Evolutionary conservation across 2,797 vertebrate genomes (phyloP).

Genomic region (Bryconaethiops microstoma): DNA sequence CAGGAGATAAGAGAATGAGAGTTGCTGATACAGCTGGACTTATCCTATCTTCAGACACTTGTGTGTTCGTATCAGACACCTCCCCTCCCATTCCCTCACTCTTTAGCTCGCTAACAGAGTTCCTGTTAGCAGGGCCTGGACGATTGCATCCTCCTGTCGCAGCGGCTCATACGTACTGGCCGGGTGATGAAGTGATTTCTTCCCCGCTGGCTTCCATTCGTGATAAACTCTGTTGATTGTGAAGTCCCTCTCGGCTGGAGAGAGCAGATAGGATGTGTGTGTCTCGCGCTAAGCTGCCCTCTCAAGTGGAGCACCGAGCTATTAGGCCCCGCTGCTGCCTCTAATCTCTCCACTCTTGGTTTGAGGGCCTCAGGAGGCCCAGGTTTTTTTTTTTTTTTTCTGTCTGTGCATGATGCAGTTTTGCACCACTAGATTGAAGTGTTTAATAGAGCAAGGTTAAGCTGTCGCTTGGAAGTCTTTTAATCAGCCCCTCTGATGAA

Average conservation of each 20-base stretch:
- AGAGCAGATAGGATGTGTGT: conserved; percentile 66
- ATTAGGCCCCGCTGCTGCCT: conserved; percentile 66
- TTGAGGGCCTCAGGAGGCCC: conserved; percentile 61
- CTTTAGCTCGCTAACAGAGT: not conserved
- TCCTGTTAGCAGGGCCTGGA: conserved; percentile 36
- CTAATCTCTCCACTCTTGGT: conserved; percentile 64
- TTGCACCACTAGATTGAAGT: conserved; percentile 66
- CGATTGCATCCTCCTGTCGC: conserved; percentile 24
- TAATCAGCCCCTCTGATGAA: conserved; percentile 70
- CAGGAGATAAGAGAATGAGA: conserved; percentile 8
- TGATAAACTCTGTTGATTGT: conserved; percentile 61
- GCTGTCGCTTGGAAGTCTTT: conserved; percentile 68
- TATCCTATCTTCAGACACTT: conserved; percentile 20
- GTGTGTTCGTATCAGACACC: conserved; percentile 19
- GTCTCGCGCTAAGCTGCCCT: conserved; percentile 64
- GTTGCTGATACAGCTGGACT: conserved; percentile 26
- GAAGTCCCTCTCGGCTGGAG: conserved; percentile 63
- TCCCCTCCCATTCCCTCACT: conserved; percentile 11
- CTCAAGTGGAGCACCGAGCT: conserved; percentile 64
- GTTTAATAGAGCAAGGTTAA: conserved; percentile 77
- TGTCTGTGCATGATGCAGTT: conserved; percentile 51
- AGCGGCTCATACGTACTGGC: conserved; percentile 28
- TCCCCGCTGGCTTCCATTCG: conserved; percentile 54
- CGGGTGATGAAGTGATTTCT: conserved; percentile 43
- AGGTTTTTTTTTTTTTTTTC: conserved; percentile 43